A percentile compares a stretch with the other conserved stretches of the same genome.
phyloP scores from a whole-genome alignment of 1,140 invertebrate genomes.

The Drosophila nasuta region DNA sequence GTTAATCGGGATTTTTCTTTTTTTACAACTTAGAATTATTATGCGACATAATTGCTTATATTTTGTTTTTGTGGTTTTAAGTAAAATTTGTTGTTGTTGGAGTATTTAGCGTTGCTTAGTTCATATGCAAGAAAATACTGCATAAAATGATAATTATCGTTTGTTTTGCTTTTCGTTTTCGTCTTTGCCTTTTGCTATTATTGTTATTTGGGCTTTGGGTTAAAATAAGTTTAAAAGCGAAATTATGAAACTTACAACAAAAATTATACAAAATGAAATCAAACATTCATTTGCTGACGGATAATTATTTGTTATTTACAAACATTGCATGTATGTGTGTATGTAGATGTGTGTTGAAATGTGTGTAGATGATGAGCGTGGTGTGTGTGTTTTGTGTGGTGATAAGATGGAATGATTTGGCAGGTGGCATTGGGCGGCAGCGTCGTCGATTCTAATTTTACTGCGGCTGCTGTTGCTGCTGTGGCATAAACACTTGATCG shows the following conservation, averaged over 20 bases:
- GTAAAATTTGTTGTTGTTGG: constrained; percentile 23
- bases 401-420: constrained; percentile 66
- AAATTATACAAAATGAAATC: constrained; percentile 71
- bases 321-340: constrained; percentile 49
- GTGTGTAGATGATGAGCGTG: constrained; percentile 35
- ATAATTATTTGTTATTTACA: constrained; percentile 75
- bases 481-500: constrained; percentile 75
- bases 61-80: constrained; percentile 25
- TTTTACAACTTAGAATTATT: constrained; percentile 40
- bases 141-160: constrained; percentile 49
- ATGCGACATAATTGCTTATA: constrained; percentile 31
- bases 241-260: constrained; percentile 62
- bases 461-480: constrained; percentile 64
- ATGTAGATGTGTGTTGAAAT: constrained; percentile 34
- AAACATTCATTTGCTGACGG: constrained; percentile 71
- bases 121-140: constrained; percentile 80
- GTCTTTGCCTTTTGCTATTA: not conserved
- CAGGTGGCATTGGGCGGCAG: constrained; percentile 32
- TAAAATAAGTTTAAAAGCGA: constrained; percentile 44
- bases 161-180: constrained; percentile 8
- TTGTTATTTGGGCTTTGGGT: constrained; percentile 18
- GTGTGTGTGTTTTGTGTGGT: constrained; percentile 46
- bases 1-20: constrained; percentile 17
- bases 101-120: constrained; percentile 51
- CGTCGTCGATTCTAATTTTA: constrained; percentile 19